phyloP scores from a whole-genome alignment of 2,888 invertebrate genomes.

The Coleophora flavipennella region DNA sequence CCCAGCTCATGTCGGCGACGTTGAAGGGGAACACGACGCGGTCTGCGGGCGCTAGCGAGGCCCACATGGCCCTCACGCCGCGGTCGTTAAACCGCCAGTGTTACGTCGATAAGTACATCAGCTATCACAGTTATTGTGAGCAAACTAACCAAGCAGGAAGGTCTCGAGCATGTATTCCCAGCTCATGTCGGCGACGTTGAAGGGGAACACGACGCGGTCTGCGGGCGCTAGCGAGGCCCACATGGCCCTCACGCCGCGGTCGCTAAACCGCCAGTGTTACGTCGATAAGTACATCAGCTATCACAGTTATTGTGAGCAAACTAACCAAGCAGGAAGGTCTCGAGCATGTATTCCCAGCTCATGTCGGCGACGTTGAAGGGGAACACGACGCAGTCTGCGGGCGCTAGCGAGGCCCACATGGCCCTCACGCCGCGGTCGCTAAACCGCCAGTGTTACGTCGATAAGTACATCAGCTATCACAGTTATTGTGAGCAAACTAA shows the following conservation, averaged over 20 bases:
- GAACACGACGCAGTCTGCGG: conserved; percentile 76
- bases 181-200: conserved; percentile 78
- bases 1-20: conserved; percentile 82
- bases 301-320: too few relatives aligned
- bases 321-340: conserved; percentile 54
- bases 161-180: conserved; percentile 76
- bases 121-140: too few relatives aligned
- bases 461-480: conserved; percentile 88
- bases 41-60: conserved; percentile 71
- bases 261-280: conserved; percentile 82
- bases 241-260: conserved; percentile 72
- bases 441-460: conserved; percentile 83
- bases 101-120: conserved; percentile 85
- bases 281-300: conserved; percentile 86
- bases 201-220: conserved; percentile 78
- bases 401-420: conserved; percentile 72
- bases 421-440: conserved; percentile 70
- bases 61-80: conserved; percentile 73
- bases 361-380: conserved; percentile 81
- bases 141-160: conserved; percentile 49
- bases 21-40: conserved; percentile 79
- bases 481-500: too few relatives aligned
- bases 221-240: conserved; percentile 68
- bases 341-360: conserved; percentile 77
- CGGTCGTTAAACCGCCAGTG: conserved; percentile 82